Evolutionary conservation across 2,113 vertebrate species (phyloP).

Genomic region (Chaetodon auriga): DNA sequence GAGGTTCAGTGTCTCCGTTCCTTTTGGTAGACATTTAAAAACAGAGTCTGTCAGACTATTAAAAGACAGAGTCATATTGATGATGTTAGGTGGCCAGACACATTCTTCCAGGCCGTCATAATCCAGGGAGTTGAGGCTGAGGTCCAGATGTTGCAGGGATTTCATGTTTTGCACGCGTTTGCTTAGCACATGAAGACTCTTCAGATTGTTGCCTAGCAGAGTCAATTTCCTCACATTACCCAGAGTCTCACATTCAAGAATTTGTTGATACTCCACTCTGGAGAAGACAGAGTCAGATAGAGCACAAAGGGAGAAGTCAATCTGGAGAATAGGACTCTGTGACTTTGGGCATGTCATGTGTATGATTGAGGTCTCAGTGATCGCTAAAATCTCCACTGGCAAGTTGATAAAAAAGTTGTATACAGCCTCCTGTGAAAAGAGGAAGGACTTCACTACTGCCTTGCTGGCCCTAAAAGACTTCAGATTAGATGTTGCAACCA

Average conservation of each 20-base stretch:
- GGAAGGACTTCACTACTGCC: slow-evolving; percentile 66
- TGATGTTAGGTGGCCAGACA: slow-evolving; percentile 84
- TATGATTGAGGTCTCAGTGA: slow-evolving; percentile 82
- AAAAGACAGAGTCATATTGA: slow-evolving; percentile 86
- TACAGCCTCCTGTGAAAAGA: slow-evolving; percentile 82
- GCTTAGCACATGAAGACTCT: slow-evolving; percentile 81
- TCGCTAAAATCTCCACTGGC: slow-evolving; percentile 82
- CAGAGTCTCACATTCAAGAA: slow-evolving; percentile 82
- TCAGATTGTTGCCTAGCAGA: slow-evolving; percentile 88
- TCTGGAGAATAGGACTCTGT: slow-evolving; percentile 79
- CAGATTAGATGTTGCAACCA: slow-evolving; percentile 60
- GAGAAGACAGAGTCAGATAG: slow-evolving; percentile 88
- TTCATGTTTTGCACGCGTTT: slow-evolving; percentile 84
- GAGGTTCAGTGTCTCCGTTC: slow-evolving; percentile 79
- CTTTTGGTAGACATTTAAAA: slow-evolving; percentile 89
- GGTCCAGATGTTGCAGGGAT: slow-evolving; percentile 85
- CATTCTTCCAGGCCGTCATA: slow-evolving; percentile 78
- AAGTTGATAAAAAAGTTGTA: slow-evolving; percentile 87
- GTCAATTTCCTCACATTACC: slow-evolving; percentile 76
- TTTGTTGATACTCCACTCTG: background rate
- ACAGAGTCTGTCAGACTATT: slow-evolving; percentile 82
- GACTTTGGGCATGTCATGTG: slow-evolving; percentile 90
- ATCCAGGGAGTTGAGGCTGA: slow-evolving; percentile 86
- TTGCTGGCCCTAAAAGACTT: slow-evolving; percentile 74
- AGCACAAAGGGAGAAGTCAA: slow-evolving; percentile 88